Base-by-base conservation (phyloP, 2,797 vertebrate genomes). In the Esox lucius region DNA sequence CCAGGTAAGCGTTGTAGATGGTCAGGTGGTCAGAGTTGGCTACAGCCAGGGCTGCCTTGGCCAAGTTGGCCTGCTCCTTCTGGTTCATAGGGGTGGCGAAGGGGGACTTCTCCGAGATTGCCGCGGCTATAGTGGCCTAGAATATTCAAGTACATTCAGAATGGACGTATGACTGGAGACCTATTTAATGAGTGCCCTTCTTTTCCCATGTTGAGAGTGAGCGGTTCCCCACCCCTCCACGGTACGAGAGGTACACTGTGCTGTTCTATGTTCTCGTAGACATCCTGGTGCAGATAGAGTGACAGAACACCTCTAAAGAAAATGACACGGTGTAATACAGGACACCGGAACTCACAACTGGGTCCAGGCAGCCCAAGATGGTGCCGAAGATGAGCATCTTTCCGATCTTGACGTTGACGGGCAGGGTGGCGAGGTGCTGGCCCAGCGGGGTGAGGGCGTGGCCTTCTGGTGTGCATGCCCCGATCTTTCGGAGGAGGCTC, bases 301-400 rank as follows among this genome's bases (percentile, higher is more conserved):
- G 8, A 39, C 35, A 39, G 35, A 39, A 3, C 2, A 39, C 35
- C 4, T 39, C 35, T 39, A 39, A 53, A 69, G 42, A 26, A 2
- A 69, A 24, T 46, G n/a, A 13, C 53, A 6, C 17, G 17, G n/a
- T 19, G n/a, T 53, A n/a, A 51, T 51, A 51, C 51, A 31, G 24
- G 53, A 59, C 53, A 59, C 53, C 19, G 8, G 66, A 15, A 92
- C 96, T 89, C 86, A 99, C 97, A 79, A 97, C 95, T 48, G 97
- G 95, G 81, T 98, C 96, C 83, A 99, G 93, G 82, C 97, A 99
- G 81, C 97, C 96, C 83, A 99, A 95, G 88, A 98, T 96, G 81
- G 96, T 97, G 39, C 96, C 96, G 35, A 98, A 99, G 87, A 99
- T 96, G 51, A 99, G 97, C 97, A 99, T 99, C 93, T 99, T 99